A percentile compares a stretch with the other conserved stretches of the same genome.
phyloP scores from a whole-genome alignment of 1,140 invertebrate species.

The Lasioglossum baleicum region DNA sequence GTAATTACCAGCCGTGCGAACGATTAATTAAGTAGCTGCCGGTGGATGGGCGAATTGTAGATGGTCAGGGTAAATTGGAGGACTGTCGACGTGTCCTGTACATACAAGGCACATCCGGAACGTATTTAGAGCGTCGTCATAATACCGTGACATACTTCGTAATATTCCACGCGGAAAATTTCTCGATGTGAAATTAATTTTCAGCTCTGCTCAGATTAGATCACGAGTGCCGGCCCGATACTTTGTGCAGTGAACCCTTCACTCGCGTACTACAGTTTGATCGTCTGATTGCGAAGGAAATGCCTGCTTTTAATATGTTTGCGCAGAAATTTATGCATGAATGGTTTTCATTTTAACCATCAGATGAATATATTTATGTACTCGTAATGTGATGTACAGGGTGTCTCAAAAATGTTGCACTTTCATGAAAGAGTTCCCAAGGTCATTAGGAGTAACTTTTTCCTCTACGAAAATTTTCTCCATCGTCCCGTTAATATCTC shows the following conservation, averaged over 20 bases:
- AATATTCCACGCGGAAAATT: slow-evolving; percentile 36
- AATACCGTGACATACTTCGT: slow-evolving; percentile 14
- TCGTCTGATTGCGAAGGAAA: background rate
- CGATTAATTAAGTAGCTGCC: slow-evolving; percentile 64
- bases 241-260: background rate
- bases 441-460: too few species aligned
- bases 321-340: too few species aligned
- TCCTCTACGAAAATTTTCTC: too few species aligned
- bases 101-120: background rate
- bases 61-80: slow-evolving; percentile 57
- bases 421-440: too few species aligned
- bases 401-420: too few species aligned
- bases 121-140: background rate
- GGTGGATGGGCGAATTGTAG: slow-evolving; percentile 56
- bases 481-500: too few species aligned
- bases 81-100: slow-evolving; percentile 34
- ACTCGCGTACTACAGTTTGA: background rate
- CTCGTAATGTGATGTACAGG: too few species aligned
- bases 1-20: slow-evolving; percentile 62
- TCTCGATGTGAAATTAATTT: slow-evolving; percentile 45
- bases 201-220: slow-evolving; percentile 3
- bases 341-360: too few species aligned
- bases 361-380: too few species aligned
- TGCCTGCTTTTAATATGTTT: too few species aligned
- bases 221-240: background rate